These are phyloP conservation scores for Hoplodrina ambigua DNA, from an alignment of 2,888 invertebrate species.

Conservation along the genomic window DNA sequence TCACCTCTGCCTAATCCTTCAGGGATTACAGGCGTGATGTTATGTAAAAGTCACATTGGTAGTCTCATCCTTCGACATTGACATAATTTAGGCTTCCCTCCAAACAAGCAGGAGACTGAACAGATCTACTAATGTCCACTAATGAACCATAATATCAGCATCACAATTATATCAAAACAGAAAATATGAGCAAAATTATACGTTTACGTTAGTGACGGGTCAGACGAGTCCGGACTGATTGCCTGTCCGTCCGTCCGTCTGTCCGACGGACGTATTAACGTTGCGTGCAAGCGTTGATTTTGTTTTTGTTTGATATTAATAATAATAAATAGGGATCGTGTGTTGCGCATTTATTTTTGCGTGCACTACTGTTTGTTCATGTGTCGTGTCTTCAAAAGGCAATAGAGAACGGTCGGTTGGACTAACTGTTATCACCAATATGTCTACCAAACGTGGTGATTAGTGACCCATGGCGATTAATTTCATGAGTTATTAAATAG, in stretches of 20 bases:
- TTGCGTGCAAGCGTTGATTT: conserved; percentile 66
- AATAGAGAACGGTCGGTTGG: not conserved
- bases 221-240: conserved; percentile 71
- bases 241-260: conserved; percentile 75
- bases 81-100: too few relatives aligned
- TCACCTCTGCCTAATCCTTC: too few relatives aligned
- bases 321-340: conserved; percentile 50
- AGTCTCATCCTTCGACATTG: too few relatives aligned
- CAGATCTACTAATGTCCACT: conserved; percentile 6
- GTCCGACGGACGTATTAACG: conserved; percentile 56
- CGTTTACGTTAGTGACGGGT: conserved; percentile 65
- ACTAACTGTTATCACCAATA: too few relatives aligned
- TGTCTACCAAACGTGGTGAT: not conserved
- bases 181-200: conserved; percentile 72
- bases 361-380: conserved; percentile 19
- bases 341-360: conserved; percentile 33
- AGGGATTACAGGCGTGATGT: too few relatives aligned
- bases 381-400: conserved; percentile 4
- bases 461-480: not conserved
- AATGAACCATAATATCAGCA: conserved; percentile 10
- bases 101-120: too few relatives aligned
- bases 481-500: not conserved
- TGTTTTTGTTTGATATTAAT: conserved; percentile 62
- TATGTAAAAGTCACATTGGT: too few relatives aligned
- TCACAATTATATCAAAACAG: conserved; percentile 48